Evolutionary conservation across 2,888 invertebrate species (phyloP), one percentile per base, ranked within the genome.

Genomic region (Pycnomerus fuliginosus): DNA sequence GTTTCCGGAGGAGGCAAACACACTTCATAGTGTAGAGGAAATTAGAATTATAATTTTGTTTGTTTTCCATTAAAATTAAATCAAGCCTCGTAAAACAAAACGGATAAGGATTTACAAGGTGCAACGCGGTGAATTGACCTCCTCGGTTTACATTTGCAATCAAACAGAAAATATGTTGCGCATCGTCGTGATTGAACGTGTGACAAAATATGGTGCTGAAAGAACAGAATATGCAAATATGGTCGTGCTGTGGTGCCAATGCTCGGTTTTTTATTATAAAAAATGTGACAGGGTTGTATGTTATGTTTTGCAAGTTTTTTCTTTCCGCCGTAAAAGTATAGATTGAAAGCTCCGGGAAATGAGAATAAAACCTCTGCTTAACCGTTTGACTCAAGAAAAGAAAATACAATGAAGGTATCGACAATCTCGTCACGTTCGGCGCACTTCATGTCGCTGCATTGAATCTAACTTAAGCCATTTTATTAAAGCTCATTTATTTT

Each of bases 401-500:
- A 45, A 50, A 50, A 48, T 41, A 53, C 55, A 60, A 61, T 60
- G 58, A 50, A 55, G 55, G 50, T 38, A 60, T 64, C 54, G 52
- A 52, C 52, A 62, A 46, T 42, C 58, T 33, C 41, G 55, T 62
- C 62, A 64, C 64, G 64, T 61, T 52, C 56, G 48, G 56, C 52
- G 55, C 58, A 60, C 62, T 61, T 52, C 55, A 62, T 62, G 62
- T 61, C 53, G 43, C 54, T 50, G 57, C 58, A 60, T 59, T 55
- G 60, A 57, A 61, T 58, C 56, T 54, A 61, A 56, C 61, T 61
- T 60, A 53, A 62, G 58, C 62, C 58, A 53, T 64, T 61, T 63
- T 62, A 61, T 62, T 60, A 59, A 64, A 63, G 55, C 58, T 59
- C 62, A 61, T 63, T 63, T 63, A 63, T 61, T 61, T 55, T 49